These are phyloP conservation scores for Sepiola atlantica DNA, from an alignment of 2,888 invertebrate genomes.

Conservation along the genomic window DNA sequence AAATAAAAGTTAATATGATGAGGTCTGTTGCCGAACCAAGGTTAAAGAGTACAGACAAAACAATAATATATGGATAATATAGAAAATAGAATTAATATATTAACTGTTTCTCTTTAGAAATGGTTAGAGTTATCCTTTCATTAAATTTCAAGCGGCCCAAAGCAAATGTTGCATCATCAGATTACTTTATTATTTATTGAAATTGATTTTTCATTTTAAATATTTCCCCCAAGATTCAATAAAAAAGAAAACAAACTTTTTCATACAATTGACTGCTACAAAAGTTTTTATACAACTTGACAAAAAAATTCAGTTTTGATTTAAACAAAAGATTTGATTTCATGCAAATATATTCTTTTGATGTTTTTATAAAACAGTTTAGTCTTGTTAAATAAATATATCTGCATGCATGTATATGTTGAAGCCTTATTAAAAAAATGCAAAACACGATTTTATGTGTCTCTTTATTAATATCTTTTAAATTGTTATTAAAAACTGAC, in stretches of 20 bases:
- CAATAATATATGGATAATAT: background rate
- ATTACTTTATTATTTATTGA: background rate
- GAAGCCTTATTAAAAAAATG: too few species aligned
- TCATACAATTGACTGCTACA: background rate
- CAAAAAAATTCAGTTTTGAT: background rate
- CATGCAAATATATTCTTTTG: too few species aligned
- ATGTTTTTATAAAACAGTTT: too few species aligned
- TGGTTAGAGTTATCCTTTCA: background rate
- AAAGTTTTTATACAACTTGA: background rate
- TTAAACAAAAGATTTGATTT: background rate
- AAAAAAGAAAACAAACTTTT: background rate
- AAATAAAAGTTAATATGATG: background rate
- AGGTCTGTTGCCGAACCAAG: background rate
- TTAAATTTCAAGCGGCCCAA: background rate
- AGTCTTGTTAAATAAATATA: too few species aligned
- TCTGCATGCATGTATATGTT: too few species aligned
- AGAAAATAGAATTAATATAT: background rate
- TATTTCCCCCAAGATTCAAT: background rate
- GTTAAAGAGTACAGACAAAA: background rate
- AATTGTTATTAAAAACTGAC: too few species aligned
- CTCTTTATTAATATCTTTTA: too few species aligned
- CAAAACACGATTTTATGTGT: too few species aligned
- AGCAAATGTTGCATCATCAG: background rate
- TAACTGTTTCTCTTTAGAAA: too few species aligned
- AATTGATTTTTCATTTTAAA: background rate